Evolutionary conservation across 2,888 invertebrate species (phyloP).

Genomic region (Erynnis tages): DNA sequence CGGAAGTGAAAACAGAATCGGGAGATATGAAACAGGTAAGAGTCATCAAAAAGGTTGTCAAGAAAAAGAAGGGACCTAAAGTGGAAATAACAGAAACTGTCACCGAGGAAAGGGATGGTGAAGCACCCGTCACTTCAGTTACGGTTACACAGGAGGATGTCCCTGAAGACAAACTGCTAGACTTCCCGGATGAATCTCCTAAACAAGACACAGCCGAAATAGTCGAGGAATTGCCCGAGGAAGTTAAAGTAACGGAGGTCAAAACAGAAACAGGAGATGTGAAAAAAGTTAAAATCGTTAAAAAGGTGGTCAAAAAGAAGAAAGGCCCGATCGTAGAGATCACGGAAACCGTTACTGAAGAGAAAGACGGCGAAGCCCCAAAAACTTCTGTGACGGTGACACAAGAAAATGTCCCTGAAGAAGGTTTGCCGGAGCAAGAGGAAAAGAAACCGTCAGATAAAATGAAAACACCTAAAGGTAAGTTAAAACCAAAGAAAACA

Average conservation of each 20-base stretch:
- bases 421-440: no score
- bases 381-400: constrained; percentile 36
- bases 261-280: constrained; percentile 40
- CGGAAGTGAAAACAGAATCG: constrained; percentile 54
- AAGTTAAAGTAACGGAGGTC: constrained; percentile 49
- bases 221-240: constrained; percentile 37
- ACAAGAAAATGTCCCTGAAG: constrained; percentile 25
- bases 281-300: constrained; percentile 46
- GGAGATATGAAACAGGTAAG: constrained; percentile 51
- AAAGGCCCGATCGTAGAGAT: constrained; percentile 33
- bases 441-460: no score
- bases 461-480: constrained; percentile 33
- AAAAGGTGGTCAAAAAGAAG: constrained; percentile 46
- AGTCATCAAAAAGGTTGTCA: constrained; percentile 46
- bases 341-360: neutral
- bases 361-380: constrained; percentile 37
- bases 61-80: constrained; percentile 38
- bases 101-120: constrained; percentile 34
- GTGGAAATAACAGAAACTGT: constrained; percentile 35
- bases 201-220: constrained; percentile 31
- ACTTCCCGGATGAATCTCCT: constrained; percentile 35
- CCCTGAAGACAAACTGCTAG: constrained; percentile 34
- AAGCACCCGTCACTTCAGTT: constrained; percentile 38
- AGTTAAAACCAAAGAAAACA: constrained; percentile 40
- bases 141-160: constrained; percentile 32